These are phyloP conservation scores for Osmerus eperlanus DNA, from an alignment of 2,113 vertebrate species.

Conservation along the genomic window DNA sequence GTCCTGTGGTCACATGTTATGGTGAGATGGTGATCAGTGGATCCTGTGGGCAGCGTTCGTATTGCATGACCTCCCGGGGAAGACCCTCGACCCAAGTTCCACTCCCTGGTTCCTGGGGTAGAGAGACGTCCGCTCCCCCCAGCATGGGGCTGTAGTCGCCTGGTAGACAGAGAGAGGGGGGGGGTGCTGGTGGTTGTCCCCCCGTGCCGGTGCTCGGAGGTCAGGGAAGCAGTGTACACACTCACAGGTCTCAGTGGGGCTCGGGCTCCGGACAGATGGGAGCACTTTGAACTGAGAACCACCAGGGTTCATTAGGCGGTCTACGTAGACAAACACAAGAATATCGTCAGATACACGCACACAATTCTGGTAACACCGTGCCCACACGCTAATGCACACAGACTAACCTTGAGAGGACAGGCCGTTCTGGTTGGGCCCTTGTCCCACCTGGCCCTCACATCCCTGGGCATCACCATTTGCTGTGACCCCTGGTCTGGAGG, in stretches of 20 bases:
- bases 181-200: conserved; percentile 30
- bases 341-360: background rate
- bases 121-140: background rate
- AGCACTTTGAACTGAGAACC: background rate
- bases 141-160: background rate
- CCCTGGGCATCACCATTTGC: background rate
- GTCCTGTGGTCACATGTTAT: conserved; percentile 21
- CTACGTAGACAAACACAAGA: conserved; percentile 52
- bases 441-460: background rate
- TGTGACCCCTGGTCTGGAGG: conserved; percentile 23
- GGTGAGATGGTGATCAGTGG: conserved; percentile 70
- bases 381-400: background rate
- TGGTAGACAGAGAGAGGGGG: conserved; percentile 36
- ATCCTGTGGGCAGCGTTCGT: conserved; percentile 48
- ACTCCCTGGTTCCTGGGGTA: background rate
- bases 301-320: conserved; percentile 34
- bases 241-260: conserved; percentile 80
- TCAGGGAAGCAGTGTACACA: conserved; percentile 82
- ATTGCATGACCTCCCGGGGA: background rate
- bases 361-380: background rate
- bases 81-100: no score
- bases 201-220: conserved; percentile 47
- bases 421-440: conserved; percentile 26
- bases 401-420: conserved; percentile 65
- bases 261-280: conserved; percentile 46